phyloP scores from a whole-genome alignment of 2,113 vertebrate genomes.

The Excalfactoria chinensis region DNA sequence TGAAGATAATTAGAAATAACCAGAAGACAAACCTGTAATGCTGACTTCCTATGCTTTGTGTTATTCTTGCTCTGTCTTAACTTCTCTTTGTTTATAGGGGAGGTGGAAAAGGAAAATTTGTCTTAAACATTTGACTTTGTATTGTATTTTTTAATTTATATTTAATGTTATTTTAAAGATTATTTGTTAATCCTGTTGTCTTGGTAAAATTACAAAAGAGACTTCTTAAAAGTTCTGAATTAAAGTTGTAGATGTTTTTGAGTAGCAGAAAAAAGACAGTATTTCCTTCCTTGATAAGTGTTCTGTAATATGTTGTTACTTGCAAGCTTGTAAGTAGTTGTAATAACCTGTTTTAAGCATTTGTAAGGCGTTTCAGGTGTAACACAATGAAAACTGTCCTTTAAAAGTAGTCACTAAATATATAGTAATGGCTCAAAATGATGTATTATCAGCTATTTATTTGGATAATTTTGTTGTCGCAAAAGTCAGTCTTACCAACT shows the following conservation, averaged over 20 bases:
- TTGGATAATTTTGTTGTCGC: neutral
- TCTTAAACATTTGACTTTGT: neutral
- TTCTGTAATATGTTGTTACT: neutral
- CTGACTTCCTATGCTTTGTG: neutral
- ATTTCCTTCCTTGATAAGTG: too few species aligned
- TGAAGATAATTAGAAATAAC: neutral
- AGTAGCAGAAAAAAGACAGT: neutral
- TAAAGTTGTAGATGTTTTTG: neutral
- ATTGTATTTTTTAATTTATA: neutral
- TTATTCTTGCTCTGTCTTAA: neutral
- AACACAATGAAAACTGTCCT: neutral
- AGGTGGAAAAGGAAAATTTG: neutral
- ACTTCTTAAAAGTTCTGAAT: neutral
- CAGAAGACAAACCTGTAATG: neutral
- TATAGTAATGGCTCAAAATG: neutral
- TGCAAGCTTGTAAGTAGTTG: neutral
- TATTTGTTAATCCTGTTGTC: neutral
- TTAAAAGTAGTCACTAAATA: neutral
- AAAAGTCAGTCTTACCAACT: neutral
- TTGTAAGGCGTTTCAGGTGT: neutral
- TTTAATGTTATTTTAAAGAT: neutral
- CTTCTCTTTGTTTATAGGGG: neutral
- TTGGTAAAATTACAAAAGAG: neutral
- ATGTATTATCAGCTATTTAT: neutral
- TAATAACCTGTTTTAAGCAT: neutral